Percentiles rank a stretch among this genome's conserved stretches.
phyloP scores from a whole-genome alignment of 2,113 vertebrate species.

The Alaudala cheleensis region DNA sequence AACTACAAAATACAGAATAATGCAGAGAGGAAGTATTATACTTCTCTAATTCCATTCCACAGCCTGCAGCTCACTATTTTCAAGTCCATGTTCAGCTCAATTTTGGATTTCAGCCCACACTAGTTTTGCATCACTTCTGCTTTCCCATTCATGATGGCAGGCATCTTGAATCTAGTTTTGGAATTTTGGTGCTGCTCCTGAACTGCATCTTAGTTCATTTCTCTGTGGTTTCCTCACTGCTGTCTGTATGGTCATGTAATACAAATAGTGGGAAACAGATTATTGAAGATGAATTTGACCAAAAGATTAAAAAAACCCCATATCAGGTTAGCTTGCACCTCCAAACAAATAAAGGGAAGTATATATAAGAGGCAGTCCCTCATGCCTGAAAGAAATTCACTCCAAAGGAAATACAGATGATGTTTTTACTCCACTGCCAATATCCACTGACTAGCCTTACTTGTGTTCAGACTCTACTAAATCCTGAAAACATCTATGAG shows the following conservation, averaged over 20 bases:
- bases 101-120: neutral
- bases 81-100: neutral
- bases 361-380: neutral
- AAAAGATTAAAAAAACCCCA: fast-evolving
- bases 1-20: neutral
- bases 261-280: neutral
- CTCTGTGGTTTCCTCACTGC: neutral
- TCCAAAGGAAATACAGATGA: neutral
- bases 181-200: neutral
- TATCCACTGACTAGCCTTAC: neutral
- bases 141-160: neutral
- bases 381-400: neutral
- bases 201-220: neutral
- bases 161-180: neutral
- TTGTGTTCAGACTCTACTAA: neutral
- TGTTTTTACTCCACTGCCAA: neutral
- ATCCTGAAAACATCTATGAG: neutral
- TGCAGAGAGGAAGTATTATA: neutral
- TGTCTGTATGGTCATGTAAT: neutral
- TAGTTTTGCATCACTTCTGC: neutral
- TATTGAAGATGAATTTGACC: neutral
- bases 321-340: neutral
- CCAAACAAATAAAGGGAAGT: neutral
- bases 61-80: neutral
- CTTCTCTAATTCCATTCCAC: neutral